Base-by-base conservation (phyloP, 2,797 vertebrate genomes). In the Urocyon cinereoargenteus region DNA sequence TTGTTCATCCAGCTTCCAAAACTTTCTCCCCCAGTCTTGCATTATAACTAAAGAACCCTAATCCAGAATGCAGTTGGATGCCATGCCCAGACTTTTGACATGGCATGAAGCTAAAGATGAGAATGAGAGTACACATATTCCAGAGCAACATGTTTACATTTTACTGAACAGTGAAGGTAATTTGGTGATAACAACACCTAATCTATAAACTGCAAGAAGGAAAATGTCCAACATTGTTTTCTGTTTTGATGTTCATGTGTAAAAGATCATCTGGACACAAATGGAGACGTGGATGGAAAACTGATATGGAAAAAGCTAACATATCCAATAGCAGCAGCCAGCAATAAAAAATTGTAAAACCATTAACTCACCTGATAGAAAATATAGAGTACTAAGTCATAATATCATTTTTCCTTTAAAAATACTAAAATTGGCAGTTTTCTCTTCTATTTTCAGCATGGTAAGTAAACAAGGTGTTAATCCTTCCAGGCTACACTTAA, bases 391-490 rank as follows among this genome's bases (percentile, higher is more conserved):
- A 96, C 49, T 95, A 97, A 96, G 87, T 78, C 66, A 93, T 96
- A 57, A 59, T 73, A 49, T 86, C 36, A 77, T 75, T 90, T 97
- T 97, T 97, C 92, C 84, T 96, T 96, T 98, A 86, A 77, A 97
- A 97, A 96, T 28, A 97, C 91, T 97, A 95, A 98, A 97, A 97
- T 45, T 98, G 97, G 97, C 85, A 22, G 28, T 94, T 96, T 4
- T 1, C 64, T 96, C 88, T 96, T 96, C 14, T 94, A 94, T 97
- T 98, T 98, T 96, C 96, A 97, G 94, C 83, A 96, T 83, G 10
- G 3, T 98, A 98, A 98, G 98, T 98, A 98, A 91, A 97, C 95
- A 99, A 99, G 99, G 99, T 99, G 99, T 99, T 99, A 99, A 99
- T 99, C 98, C 98, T 98, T 98, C 98, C 98, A 99, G 98, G 98